phyloP scores from a whole-genome alignment of 35 echinoderm and acorn worm genomes.

The Stichopus chloronotus region DNA sequence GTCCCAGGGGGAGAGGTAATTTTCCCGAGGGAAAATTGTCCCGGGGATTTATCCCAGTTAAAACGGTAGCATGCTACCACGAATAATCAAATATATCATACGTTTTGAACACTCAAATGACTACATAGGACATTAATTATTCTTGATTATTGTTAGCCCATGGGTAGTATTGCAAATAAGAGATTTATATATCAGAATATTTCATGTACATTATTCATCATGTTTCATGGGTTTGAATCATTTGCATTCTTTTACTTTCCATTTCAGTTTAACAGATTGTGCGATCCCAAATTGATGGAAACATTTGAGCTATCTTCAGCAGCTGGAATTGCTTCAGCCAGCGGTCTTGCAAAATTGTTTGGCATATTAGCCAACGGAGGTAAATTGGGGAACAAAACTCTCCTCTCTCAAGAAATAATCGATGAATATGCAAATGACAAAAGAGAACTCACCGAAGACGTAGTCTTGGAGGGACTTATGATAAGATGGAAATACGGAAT shows the following conservation, averaged over 20 bases:
- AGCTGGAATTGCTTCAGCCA: conserved; percentile 69
- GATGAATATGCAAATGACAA: neutral
- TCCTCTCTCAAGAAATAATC: neutral
- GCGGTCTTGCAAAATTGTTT: conserved; percentile 72
- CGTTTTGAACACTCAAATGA: too few relatives aligned
- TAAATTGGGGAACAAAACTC: conserved; percentile 1
- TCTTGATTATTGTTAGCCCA: neutral
- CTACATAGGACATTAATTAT: too few relatives aligned
- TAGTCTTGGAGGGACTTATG: neutral
- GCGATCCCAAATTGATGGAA: neutral
- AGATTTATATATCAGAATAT: neutral
- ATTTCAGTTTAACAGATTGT: too few relatives aligned
- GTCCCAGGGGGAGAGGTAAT: too few relatives aligned
- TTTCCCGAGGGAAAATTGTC: too few relatives aligned
- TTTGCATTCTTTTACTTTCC: too few relatives aligned
- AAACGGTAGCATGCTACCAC: too few relatives aligned
- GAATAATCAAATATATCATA: too few relatives aligned
- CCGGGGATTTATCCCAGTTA: too few relatives aligned
- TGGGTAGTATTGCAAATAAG: neutral
- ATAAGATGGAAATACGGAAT: conserved; percentile 41
- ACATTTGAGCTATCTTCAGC: conserved; percentile 63
- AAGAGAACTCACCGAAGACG: neutral
- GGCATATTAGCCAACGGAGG: conserved; percentile 75
- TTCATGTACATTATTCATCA: too few relatives aligned
- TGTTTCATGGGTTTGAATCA: too few relatives aligned